Evolutionary conservation across 2,888 invertebrate species (phyloP), one percentile per base, ranked within the genome.

Genomic region (Caenorhabditis becei): DNA sequence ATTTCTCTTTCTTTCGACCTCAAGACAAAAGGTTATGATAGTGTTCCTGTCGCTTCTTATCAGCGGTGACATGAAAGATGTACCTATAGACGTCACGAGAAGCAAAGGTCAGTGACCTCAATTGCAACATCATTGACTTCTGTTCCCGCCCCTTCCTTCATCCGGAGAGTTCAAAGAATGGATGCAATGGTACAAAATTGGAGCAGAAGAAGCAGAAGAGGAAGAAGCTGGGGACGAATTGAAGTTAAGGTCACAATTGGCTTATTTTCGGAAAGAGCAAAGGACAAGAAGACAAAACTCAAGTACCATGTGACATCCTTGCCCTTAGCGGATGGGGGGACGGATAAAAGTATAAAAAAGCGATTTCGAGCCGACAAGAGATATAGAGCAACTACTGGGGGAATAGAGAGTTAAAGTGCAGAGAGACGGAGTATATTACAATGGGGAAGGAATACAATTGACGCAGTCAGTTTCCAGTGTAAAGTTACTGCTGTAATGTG

Each of bases 401-500:
- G 26, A 24, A 47, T 26, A 37, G 26, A 23, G 59, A 32, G 26
- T 41, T 28, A 37, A 8, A 16, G 59, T 41, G 49, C 61, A 35
- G 24, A 41, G 35, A 47, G 23, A 26, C 35, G 66, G 66, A 51
- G 66, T 61, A 53, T 59, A 75, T 75, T 75, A 66, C 75, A 75
- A 72, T 65, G 66, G n/a, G n/a, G 44, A 58, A 44, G 35, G 61
- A 61, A 66, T 59, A 66, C 74, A 66, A 74, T 74, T 59, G 65
- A 56, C 63, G 49, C 11, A 7, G 14, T 41, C 28, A 47, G 58
- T 58, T 59, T 24, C 26, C 59, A 65, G 74, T 74, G 74, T 74
- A 72, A 72, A 44, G 72, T 56, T 23, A 35, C 20, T 62, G 72
- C 28, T 58, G 65, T 74, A 74, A 14, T 11, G 32, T 41, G 41